Evolutionary conservation across 2,797 vertebrate genomes (phyloP).

Genomic region (Acridotheres tristis): DNA sequence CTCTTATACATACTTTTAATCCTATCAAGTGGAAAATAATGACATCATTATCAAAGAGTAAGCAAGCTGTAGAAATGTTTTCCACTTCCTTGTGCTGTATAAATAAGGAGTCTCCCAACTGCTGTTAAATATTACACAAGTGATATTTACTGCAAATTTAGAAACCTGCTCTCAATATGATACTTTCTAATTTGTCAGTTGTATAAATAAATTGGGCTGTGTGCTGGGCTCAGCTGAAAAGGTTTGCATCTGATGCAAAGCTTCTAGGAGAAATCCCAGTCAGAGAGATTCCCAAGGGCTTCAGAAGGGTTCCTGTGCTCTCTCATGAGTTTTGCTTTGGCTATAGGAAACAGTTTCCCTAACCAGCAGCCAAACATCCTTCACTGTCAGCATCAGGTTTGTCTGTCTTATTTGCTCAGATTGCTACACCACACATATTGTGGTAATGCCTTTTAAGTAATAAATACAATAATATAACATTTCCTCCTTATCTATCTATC

Average conservation of each 20-base stretch:
- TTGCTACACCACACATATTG: neutral
- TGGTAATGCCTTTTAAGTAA: neutral
- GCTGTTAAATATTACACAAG: neutral
- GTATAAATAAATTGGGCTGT: neutral
- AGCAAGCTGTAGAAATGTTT: neutral
- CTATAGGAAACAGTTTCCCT: neutral
- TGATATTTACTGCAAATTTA: neutral
- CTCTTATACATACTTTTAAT: neutral
- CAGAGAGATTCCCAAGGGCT: neutral
- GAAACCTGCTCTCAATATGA: neutral
- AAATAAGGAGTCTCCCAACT: neutral
- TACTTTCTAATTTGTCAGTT: neutral
- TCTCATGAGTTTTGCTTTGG: neutral
- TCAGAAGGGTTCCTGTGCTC: neutral
- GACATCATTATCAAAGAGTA: constrained; percentile 2
- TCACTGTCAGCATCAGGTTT: neutral
- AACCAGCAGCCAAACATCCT: neutral
- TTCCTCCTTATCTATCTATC: neutral
- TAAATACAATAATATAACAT: neutral
- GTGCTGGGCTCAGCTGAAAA: neutral
- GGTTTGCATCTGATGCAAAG: neutral
- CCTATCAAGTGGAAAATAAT: neutral
- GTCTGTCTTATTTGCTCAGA: neutral
- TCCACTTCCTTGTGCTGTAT: neutral
- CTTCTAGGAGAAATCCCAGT: neutral